phyloP scores from a whole-genome alignment of 2,113 vertebrate genomes.

The Eubucco bourcierii region DNA sequence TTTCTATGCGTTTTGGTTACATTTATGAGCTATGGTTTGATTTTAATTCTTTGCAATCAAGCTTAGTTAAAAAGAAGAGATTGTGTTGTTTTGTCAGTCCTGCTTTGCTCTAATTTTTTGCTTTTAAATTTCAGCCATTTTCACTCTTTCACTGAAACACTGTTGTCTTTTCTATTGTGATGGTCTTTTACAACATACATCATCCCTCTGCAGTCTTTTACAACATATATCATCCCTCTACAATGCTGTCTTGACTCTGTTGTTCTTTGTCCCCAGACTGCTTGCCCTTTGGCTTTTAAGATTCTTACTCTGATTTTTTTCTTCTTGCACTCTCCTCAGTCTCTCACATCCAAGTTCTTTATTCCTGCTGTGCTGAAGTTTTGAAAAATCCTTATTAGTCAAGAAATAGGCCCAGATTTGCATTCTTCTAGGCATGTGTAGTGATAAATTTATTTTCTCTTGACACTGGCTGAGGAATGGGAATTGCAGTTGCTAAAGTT shows the following conservation, averaged over 20 bases:
- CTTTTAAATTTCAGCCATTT: not conserved
- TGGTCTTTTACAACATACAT: not conserved
- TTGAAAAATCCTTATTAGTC: not conserved
- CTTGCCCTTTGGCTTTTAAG: not conserved
- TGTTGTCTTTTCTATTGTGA: not conserved
- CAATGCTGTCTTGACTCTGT: not conserved
- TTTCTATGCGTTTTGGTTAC: not conserved
- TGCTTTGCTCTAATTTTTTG: not conserved
- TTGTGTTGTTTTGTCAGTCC: not conserved
- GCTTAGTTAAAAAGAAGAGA: not conserved
- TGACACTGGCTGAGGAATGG: not conserved
- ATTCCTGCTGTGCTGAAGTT: not conserved
- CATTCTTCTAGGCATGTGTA: not conserved
- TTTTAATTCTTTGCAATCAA: not conserved
- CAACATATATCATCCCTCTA: not conserved
- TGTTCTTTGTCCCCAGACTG: not conserved
- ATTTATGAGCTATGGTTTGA: not conserved
- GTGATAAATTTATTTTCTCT: not conserved
- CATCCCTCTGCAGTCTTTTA: not conserved
- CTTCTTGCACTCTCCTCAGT: not conserved
- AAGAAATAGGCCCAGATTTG: not conserved
- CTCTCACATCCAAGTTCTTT: not conserved
- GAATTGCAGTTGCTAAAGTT: not conserved
- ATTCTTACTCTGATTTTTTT: not conserved
- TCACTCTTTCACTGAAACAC: not conserved